A percentile compares a stretch with the other conserved stretches of the same genome.
Evolutionary conservation across 2,113 vertebrate species (phyloP).

Genomic region (Rhea pennata): DNA sequence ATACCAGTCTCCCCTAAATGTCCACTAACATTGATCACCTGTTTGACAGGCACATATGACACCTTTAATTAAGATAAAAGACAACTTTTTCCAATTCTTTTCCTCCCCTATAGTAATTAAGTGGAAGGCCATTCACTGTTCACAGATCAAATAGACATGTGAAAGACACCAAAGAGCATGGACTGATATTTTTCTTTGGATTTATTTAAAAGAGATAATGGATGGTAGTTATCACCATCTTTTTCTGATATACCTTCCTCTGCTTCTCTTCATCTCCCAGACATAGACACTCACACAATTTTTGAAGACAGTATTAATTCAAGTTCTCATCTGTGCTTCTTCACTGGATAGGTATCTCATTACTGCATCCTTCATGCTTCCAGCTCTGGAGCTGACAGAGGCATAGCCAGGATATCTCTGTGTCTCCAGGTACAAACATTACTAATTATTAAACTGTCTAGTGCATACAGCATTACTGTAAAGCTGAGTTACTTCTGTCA

Average conservation of each 20-base stretch:
- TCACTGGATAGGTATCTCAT: neutral
- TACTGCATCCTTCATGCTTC: neutral
- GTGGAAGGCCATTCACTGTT: neutral
- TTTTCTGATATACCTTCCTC: neutral
- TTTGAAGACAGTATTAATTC: neutral
- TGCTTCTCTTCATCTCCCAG: neutral
- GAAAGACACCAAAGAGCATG: neutral
- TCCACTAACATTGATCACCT: constrained; percentile 23
- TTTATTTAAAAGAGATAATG: neutral
- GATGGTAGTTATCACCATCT: neutral
- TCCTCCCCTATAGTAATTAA: neutral
- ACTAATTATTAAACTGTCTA: neutral
- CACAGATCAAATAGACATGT: rapidly evolving
- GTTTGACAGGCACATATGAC: neutral
- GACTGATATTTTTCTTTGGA: neutral
- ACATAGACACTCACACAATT: neutral
- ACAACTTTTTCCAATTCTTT: neutral
- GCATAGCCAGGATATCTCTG: neutral
- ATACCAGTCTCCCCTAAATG: neutral
- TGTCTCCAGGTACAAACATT: neutral
- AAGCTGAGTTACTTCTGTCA: neutral
- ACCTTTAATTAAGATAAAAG: constrained; percentile 23
- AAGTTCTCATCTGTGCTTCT: neutral
- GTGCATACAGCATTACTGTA: neutral
- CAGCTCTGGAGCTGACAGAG: neutral